These are phyloP conservation scores for Bujurquina vittata DNA, from an alignment of 2,113 vertebrate genomes.

Conservation along the genomic window DNA sequence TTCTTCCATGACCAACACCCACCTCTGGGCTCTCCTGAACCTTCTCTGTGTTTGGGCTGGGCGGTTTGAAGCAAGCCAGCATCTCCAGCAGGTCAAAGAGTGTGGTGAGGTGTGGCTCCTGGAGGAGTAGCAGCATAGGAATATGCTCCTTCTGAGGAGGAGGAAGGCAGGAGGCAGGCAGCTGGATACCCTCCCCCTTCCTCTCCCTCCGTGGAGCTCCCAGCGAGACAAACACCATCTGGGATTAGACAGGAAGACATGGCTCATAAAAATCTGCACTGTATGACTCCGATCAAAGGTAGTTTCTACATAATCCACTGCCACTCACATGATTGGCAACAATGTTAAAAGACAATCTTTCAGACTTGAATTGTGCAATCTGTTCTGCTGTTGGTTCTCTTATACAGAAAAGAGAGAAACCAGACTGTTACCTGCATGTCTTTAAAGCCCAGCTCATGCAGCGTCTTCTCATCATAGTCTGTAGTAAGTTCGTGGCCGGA, in stretches of 20 bases:
- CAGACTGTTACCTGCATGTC: constrained; percentile 90
- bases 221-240: constrained; percentile 99
- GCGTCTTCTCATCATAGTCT: constrained; percentile 98
- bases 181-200: constrained; percentile 96
- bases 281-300: background rate
- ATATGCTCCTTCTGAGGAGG: constrained; percentile 99
- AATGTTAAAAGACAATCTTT: background rate
- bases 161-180: constrained; percentile 96
- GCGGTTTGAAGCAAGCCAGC: constrained; percentile 97
- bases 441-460: constrained; percentile 97
- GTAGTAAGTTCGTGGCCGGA: constrained; percentile 98
- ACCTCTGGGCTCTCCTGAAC: constrained; percentile 90
- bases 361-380: background rate
- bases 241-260: background rate
- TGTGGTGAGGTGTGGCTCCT: constrained; percentile 97
- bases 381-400: background rate
- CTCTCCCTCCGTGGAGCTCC: constrained; percentile 95
- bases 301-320: background rate
- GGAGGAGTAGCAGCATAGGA: constrained; percentile 96
- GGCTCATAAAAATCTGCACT: background rate
- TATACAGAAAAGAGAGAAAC: background rate
- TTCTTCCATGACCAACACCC: constrained; percentile 4
- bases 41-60: constrained; percentile 82
- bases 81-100: constrained; percentile 98
- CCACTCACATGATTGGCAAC: background rate